Base-by-base conservation (phyloP, 1,140 invertebrate species). In the Maniola jurtina region DNA sequence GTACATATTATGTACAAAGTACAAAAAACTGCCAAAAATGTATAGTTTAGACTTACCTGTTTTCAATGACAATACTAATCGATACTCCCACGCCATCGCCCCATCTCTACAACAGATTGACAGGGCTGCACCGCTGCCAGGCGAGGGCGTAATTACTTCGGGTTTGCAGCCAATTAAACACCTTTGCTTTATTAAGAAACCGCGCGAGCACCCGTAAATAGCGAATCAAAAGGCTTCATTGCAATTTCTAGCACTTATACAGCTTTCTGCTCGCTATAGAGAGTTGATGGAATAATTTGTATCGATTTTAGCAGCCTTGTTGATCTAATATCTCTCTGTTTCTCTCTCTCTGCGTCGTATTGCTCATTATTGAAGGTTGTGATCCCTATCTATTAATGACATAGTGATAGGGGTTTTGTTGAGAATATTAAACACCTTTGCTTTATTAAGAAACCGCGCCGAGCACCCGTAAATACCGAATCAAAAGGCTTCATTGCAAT, bases 111-210 rank as follows among this genome's bases (percentile, higher is more conserved):
- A 6, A 6, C 48, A 52, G 48, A 52, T 52, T 52, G 48, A 52
- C 48, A 52, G 48, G 48, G 5, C 84, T 78, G 83, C 84, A 75
- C 66, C 77, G 74, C 71, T 81, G 79, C 82, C 77, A 83, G 81
- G 67, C 69, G 72, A 25, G 79, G 83, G 79, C 79, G 83, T 90
- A 88, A 90, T 88, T 90, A 86, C 84, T 86, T 86, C 79, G 85
- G 88, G 84, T 88, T 90, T 90, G 86, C 85, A 88, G 86, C 83
- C 84, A 90, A 87, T 88, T 87, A 86, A 86, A 88, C 84, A 88
- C 83, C 84, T 86, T 87, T 86, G 79, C 82, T 89, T 89, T 87
- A 89, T 89, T 87, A 87, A 85, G 81, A 88, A 86, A 75, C 85
- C 84, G 73, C 84, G 83, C 64, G 72, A 81, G 73, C 70, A 66